These are phyloP conservation scores for Drosophila demipolita DNA, from an alignment of 2,888 invertebrate genomes.

Conservation along the genomic window DNA sequence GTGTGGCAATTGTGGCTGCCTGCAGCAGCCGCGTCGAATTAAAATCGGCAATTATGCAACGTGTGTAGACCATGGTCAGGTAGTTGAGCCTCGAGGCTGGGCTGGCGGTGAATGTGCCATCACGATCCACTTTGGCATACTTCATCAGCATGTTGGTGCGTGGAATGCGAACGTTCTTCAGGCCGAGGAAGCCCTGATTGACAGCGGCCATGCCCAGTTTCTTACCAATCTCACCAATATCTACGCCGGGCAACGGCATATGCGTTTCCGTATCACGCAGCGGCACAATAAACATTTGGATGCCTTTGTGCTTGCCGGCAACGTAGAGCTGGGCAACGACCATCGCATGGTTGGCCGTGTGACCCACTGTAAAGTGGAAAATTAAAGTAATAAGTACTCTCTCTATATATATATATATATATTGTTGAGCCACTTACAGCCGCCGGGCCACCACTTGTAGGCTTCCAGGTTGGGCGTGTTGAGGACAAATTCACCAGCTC, in stretches of 20 bases:
- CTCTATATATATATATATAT: background rate
- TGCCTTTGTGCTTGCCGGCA: constrained; percentile 92
- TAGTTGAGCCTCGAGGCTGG: constrained; percentile 93
- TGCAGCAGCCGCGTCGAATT: constrained; percentile 90
- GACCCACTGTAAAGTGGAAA: constrained; percentile 89
- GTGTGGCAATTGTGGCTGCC: constrained; percentile 93
- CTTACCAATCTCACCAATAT: constrained; percentile 96
- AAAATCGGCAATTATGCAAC: constrained; percentile 92
- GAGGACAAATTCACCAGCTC: constrained; percentile 93
- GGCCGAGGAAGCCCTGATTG: constrained; percentile 96
- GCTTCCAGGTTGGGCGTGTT: constrained; percentile 94
- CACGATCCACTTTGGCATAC: constrained; percentile 95
- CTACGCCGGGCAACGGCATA: constrained; percentile 92
- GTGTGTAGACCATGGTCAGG: constrained; percentile 94
- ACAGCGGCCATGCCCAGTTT: constrained; percentile 95
- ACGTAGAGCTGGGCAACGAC: constrained; percentile 96
- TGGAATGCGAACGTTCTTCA: constrained; percentile 94
- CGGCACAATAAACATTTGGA: constrained; percentile 96
- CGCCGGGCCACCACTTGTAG: constrained; percentile 98
- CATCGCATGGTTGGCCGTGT: constrained; percentile 95
- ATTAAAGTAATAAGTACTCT: background rate
- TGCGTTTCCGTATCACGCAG: constrained; percentile 94
- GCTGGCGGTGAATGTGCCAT: constrained; percentile 93
- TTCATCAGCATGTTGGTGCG: constrained; percentile 96
- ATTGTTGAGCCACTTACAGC: constrained; percentile 88